Conservation (phyloP, 2,888 invertebrate genomes). For the Parnassius apollo region DNA sequence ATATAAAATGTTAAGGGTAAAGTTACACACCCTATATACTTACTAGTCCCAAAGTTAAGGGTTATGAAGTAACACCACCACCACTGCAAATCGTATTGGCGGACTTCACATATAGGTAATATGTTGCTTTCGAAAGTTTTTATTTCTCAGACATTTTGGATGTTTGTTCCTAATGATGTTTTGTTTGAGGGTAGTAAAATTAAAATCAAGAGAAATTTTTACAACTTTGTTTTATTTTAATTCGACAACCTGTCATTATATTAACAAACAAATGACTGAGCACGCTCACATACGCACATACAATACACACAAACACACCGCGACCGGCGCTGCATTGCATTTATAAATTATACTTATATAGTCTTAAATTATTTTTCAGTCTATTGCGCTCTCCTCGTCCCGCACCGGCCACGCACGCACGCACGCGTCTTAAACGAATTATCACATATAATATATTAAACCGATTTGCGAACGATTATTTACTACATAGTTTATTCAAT, state of each 20-base stretch:
- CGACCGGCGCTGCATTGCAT: slow-evolving; percentile 83
- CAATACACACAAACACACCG: slow-evolving; percentile 83
- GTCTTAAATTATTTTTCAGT: slow-evolving; percentile 83
- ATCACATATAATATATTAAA: slow-evolving; percentile 86
- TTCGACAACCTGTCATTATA: slow-evolving; percentile 90
- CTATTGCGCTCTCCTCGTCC: slow-evolving; percentile 81
- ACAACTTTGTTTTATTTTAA: slow-evolving; percentile 83
- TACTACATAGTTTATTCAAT: slow-evolving; percentile 73
- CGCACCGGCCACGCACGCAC: slow-evolving; percentile 79
- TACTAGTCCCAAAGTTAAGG: too few species aligned
- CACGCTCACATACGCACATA: slow-evolving; percentile 84
- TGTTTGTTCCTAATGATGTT: background rate
- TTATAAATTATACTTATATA: slow-evolving; percentile 84
- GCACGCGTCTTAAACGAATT: slow-evolving; percentile 81
- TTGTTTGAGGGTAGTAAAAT: slow-evolving; percentile 35
- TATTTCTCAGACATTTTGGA: background rate
- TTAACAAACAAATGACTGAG: slow-evolving; percentile 83
- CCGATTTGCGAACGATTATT: slow-evolving; percentile 81
- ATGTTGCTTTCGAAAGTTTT: too few species aligned
- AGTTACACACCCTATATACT: too few species aligned
- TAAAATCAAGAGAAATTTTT: slow-evolving; percentile 66
- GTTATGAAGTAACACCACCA: too few species aligned
- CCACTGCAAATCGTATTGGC: too few species aligned
- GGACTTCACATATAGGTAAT: too few species aligned
- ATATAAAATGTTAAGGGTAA: too few species aligned